phyloP scores from a whole-genome alignment of 2,113 vertebrate genomes.

The Microcebus tavaratra region DNA sequence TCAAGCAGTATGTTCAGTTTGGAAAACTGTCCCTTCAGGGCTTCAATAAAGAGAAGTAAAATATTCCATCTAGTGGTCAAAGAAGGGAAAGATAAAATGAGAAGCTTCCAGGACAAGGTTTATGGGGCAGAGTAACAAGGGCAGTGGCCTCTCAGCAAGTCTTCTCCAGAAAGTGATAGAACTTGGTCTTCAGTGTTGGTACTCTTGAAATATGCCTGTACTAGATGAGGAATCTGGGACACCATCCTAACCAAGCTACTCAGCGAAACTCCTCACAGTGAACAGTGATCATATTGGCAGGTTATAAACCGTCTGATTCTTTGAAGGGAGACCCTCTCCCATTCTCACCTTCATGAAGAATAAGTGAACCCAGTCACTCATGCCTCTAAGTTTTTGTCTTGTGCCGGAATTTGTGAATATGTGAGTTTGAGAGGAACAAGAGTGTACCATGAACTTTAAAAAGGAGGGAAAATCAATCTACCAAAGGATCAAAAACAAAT shows the following conservation, averaged over 20 bases:
- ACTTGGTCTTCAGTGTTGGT: neutral
- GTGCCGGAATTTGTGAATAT: neutral
- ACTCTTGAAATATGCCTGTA: neutral
- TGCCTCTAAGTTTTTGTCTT: neutral
- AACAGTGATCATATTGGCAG: neutral
- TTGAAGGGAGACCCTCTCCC: neutral
- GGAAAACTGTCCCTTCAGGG: neutral
- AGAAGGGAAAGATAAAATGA: neutral
- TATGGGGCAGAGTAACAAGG: neutral
- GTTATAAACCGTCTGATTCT: neutral
- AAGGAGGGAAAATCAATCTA: neutral
- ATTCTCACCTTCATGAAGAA: neutral
- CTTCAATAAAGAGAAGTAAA: neutral
- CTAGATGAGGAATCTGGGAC: neutral
- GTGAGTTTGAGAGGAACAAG: neutral
- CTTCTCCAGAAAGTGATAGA: neutral
- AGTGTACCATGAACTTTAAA: neutral
- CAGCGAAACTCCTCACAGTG: neutral
- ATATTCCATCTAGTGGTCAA: constrained; percentile 19
- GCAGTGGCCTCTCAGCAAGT: neutral
- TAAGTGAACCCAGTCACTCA: neutral
- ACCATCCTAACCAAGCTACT: neutral
- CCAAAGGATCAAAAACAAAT: neutral
- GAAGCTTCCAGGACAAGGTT: neutral
- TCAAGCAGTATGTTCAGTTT: neutral